Evolutionary conservation across 2,888 invertebrate genomes (phyloP), one percentile per base, ranked within the genome.

Genomic region (Blastobasis lacticolella): DNA sequence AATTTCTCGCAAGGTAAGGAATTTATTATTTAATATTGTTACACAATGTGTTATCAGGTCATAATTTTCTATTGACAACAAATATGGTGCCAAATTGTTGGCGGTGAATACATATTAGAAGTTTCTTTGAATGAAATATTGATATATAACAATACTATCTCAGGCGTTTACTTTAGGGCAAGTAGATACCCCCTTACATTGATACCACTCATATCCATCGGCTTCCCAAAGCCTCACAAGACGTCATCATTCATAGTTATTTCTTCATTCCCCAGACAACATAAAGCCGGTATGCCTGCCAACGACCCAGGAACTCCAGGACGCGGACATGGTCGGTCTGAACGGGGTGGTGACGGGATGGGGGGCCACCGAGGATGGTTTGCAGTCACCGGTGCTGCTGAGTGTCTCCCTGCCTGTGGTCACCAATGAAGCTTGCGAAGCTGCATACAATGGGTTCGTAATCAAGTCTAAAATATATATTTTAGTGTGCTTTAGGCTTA

Each of bases 211-310:
- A 23, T 23, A 23, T 6, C 38, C 42, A 40, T 46, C 23, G 38
- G n/a, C 37, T 6, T 45, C 10, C 1, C 45, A 38, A 10, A 38
- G n/a, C 37, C 23, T 45, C 10, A n/a, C 45, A 38, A 10, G 36
- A n/a, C 8, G 10, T 46, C 7, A 10, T 6, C 8, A 23, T 10
- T 37, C 36, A 5, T 37, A 10, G 10, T 10, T 10, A 40, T 46
- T 23, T 23, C 43, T 37, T 36, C 37, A 10, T n/a, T 50, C 67
- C 71, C 38, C 54, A 79, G 72, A 66, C 23, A 88, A 66, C 50
- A 79, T 81, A 43, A 75, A 71, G 46, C 78, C 89, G 5, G 75
- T 90, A 56, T 90, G 90, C 59, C 55, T 90, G 54, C 90, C 90
- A n/a, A 63, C 66, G 4, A 71, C 67, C 5, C 38, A 60, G 0